phyloP scores from a whole-genome alignment of 2,113 vertebrate species.

The Seriola aureovittata region DNA sequence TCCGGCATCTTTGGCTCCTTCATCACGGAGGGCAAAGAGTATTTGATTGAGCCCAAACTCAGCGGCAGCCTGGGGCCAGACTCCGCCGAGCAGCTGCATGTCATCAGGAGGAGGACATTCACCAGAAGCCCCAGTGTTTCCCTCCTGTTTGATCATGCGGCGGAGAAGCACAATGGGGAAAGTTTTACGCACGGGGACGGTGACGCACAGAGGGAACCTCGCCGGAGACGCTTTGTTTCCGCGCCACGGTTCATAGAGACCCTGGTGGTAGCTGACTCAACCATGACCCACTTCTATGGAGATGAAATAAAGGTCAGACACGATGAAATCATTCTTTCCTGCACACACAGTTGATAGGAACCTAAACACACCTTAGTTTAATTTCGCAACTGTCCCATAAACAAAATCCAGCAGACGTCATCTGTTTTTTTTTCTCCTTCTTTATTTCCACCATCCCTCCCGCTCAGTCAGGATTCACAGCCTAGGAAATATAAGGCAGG shows the following conservation, averaged over 20 bases:
- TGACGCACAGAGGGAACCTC: constrained; percentile 67
- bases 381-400: constrained; percentile 15
- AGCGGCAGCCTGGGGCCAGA: constrained; percentile 15
- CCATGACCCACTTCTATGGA: constrained; percentile 91
- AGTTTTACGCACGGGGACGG: constrained; percentile 62
- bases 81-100: constrained; percentile 70
- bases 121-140: constrained; percentile 10
- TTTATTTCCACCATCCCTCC: neutral
- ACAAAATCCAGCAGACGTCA: constrained; percentile 25
- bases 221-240: constrained; percentile 88
- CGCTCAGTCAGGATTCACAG: constrained; percentile 4
- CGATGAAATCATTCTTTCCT: constrained; percentile 34
- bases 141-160: constrained; percentile 48
- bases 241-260: constrained; percentile 92
- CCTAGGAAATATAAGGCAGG: neutral
- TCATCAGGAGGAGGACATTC: constrained; percentile 76
- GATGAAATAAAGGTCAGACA: constrained; percentile 89
- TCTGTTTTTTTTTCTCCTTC: neutral
- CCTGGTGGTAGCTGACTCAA: constrained; percentile 90
- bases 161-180: constrained; percentile 40
- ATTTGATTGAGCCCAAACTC: constrained; percentile 85
- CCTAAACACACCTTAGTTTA: constrained; percentile 16
- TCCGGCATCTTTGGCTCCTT: constrained; percentile 88
- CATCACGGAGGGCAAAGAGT: constrained; percentile 84
- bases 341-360: constrained; percentile 20